Percentiles rank a stretch among this genome's conserved stretches.
Conservation (phyloP, 2,113 vertebrate genomes). For the Australoheros scitulus region DNA sequence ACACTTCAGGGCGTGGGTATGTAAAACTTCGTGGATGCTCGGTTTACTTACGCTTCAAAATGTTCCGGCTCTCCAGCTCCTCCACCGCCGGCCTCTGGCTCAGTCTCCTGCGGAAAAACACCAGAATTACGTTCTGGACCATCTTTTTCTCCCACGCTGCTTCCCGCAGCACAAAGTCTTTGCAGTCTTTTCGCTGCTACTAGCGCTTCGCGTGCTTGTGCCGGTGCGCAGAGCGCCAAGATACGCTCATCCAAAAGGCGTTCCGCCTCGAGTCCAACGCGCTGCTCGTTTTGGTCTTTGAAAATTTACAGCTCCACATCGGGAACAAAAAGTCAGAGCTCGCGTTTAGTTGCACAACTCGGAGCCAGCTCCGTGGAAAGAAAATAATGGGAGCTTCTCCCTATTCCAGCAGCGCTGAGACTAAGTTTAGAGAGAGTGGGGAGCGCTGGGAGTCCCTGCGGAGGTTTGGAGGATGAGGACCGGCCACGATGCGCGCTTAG, state of each 20-base stretch:
- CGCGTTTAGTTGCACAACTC: neutral
- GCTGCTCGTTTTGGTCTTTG: slow-evolving; percentile 4
- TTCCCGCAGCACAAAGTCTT: slow-evolving; percentile 12
- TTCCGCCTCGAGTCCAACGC: slow-evolving; percentile 54
- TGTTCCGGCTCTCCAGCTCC: slow-evolving; percentile 97
- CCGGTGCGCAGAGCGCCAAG: slow-evolving; percentile 40
- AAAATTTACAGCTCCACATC: slow-evolving; percentile 69
- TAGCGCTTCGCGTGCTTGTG: slow-evolving; percentile 29
- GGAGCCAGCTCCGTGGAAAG: neutral
- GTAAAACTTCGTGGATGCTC: neutral
- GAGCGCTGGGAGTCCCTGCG: slow-evolving; percentile 1
- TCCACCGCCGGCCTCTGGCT: slow-evolving; percentile 97
- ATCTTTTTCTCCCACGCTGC: slow-evolving; percentile 65
- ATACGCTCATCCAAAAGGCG: slow-evolving; percentile 61
- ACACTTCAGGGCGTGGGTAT: rapidly evolving
- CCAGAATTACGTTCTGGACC: slow-evolving; percentile 97
- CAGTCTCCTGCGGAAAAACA: slow-evolving; percentile 98
- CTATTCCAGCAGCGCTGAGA: neutral
- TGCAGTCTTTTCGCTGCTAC: slow-evolving; percentile 17
- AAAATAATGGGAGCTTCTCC: neutral
- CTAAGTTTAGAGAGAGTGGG: neutral
- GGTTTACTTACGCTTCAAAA: slow-evolving; percentile 92
- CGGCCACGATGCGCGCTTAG: slow-evolving; percentile 25
- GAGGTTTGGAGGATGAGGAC: slow-evolving; percentile 30
- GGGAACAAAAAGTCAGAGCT: slow-evolving; percentile 29